phyloP scores from a whole-genome alignment of 2,888 invertebrate genomes.

The Griposia aprilina region DNA sequence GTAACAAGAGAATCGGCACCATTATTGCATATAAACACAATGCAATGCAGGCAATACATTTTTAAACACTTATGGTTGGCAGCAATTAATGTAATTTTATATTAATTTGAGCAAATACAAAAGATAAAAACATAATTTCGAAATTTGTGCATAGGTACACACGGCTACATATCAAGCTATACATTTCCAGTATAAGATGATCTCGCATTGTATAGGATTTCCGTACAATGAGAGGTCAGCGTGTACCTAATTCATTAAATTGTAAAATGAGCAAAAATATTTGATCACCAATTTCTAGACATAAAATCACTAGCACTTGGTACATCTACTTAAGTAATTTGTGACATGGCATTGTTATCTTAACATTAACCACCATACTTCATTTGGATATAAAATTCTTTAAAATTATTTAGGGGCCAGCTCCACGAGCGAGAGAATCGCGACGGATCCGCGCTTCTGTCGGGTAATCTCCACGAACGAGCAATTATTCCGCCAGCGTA shows the following conservation, averaged over 20 bases:
- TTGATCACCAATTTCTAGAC: slow-evolving; percentile 6
- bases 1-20: too few species aligned
- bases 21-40: slow-evolving; percentile 17
- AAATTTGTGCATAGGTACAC: slow-evolving; percentile 11
- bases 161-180: too few species aligned
- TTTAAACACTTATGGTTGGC: slow-evolving; percentile 19
- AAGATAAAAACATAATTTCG: slow-evolving; percentile 26
- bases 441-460: too few species aligned
- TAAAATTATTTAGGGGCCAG: slow-evolving; percentile 2
- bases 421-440: too few species aligned
- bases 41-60: slow-evolving; percentile 19
- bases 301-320: slow-evolving; percentile 14
- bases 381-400: slow-evolving; percentile 31
- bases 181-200: too few species aligned
- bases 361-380: slow-evolving; percentile 26
- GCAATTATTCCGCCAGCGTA: too few species aligned
- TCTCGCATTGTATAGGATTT: too few species aligned
- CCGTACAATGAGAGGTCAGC: too few species aligned
- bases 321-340: slow-evolving; percentile 24
- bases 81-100: slow-evolving; percentile 5
- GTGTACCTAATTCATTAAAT: slow-evolving; percentile 9
- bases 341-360: slow-evolving; percentile 45
- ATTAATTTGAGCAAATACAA: slow-evolving; percentile 51
- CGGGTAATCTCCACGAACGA: too few species aligned
- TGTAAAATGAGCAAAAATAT: slow-evolving; percentile 34